Evolutionary conservation across 2,888 invertebrate species (phyloP), one percentile per base, ranked within the genome.

Genomic region (Drosophila yooni): DNA sequence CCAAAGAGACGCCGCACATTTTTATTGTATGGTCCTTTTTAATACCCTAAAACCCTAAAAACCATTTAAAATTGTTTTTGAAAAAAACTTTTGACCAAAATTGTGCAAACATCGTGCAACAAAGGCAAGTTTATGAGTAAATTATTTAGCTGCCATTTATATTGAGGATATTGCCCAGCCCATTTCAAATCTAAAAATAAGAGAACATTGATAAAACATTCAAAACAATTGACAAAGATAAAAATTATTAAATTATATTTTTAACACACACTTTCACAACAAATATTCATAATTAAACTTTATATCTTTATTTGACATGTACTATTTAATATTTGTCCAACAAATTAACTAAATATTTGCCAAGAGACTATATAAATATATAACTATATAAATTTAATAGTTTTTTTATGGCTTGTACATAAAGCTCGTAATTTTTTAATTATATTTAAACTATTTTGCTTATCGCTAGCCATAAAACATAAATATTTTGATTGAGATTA

Each of bases 1-100:
- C 54, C 33, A 61, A 69, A 53, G 36, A 48, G 57, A 54, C 46
- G 66, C 18, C 43, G 25, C 60, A 61, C 60, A 69, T 50, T 76
- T 66, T 61, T 61, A 46, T 66, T 67, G 63, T 46, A 75, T 48
- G 51, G 25, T 51, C 27, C 29, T 13, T 27, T 57, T 48, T 53
- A 11, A 33, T 62, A 56, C 46, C 36, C 71, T 51, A 15, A 11
- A 48, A n/a, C 11, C 3, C 21, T 18, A 38, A 40, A 21, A n/a
- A 46, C 46, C 50, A 40, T 31, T 54, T 15, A 1, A 10, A 11
- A 67, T 18, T 52, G 8, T 51, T 51, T 51, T 15, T 46, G 15
- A 15, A 8, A 25, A 46, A 15, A 7, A 33, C 33, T 3, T 33
- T 33, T 33, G 33, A 33, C 33, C 11, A 33, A 11, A 33, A 13